Evolutionary conservation across 2,797 vertebrate genomes (phyloP), one percentile per base, ranked within the genome.

Genomic region (Sparidentex hasta): DNA sequence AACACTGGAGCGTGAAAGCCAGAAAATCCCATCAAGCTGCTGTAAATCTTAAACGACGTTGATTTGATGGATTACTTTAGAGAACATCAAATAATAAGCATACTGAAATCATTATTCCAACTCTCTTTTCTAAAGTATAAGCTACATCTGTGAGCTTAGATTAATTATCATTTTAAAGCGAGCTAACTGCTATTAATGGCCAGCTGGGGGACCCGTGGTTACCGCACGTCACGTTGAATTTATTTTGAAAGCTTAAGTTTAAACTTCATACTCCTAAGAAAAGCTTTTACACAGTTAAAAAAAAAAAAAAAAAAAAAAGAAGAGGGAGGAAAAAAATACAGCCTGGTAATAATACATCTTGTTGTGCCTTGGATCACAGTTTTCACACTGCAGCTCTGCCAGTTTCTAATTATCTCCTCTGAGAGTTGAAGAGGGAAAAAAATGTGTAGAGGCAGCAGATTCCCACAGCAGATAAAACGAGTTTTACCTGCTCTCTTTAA

Each of bases 341-440:
- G 54, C 47, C 57, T 61, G 59, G 67, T 74, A 61, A 70, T 80
- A 79, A 86, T 79, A 80, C 83, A 78, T 82, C 62, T 81, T 76
- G 66, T 82, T 85, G 82, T 76, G 70, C 55, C 71, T 85, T 74
- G 85, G 82, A 88, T 90, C 80, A 57, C 44, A 85, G 21, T 78
- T 87, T 84, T 85, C 78, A 84, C 72, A 80, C 76, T 57, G 82
- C 83, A 64, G 56, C 85, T 78, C 66, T 84, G 78, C 83, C 88
- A 87, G 83, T 68, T 87, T 82, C 79, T 88, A 84, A 87, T 87
- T 79, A 84, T 78, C 75, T 86, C 88, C 84, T 85, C 80, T 58
- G 87, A 88, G 78, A 86, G 48, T 41, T 11, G 16, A 14, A 46
- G 65, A 58, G 18, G 0, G 46, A n/a, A 38, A 56, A 55, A 78